phyloP scores from a whole-genome alignment of 2,888 invertebrate genomes.

The Nephrotoma flavescens region DNA sequence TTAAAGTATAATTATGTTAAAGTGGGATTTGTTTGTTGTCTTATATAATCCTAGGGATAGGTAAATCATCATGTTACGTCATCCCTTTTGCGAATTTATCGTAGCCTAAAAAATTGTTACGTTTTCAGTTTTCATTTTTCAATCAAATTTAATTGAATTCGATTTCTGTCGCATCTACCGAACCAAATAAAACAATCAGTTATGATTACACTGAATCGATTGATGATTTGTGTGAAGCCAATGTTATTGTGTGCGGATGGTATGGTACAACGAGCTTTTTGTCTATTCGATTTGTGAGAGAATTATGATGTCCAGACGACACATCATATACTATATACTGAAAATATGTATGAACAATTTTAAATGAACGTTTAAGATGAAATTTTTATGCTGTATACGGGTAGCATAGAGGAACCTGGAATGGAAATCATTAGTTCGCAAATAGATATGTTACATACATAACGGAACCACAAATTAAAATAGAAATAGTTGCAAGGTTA shows the following conservation, averaged over 20 bases:
- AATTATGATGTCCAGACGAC: background rate
- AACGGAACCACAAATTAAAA: too few relatives aligned
- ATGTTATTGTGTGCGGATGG: background rate
- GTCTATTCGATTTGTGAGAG: background rate
- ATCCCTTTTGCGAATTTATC: background rate
- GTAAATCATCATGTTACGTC: background rate
- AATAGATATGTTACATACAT: too few relatives aligned
- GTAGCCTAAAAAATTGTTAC: background rate
- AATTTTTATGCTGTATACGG: too few relatives aligned
- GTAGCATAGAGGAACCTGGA: too few relatives aligned
- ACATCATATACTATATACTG: background rate
- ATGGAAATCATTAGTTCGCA: too few relatives aligned
- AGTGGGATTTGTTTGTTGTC: background rate
- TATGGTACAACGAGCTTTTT: background rate
- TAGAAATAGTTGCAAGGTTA: too few relatives aligned
- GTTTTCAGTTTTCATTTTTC: background rate
- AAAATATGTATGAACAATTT: too few relatives aligned
- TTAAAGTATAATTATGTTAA: background rate
- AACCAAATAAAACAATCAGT: background rate
- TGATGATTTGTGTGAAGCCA: background rate
- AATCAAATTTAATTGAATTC: background rate
- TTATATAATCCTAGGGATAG: background rate
- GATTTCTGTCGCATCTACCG: background rate
- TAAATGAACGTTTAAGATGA: too few relatives aligned
- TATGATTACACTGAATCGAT: background rate